These are phyloP conservation scores for Heliothis virescens DNA, from an alignment of 1,140 invertebrate genomes.

Conservation along the genomic window DNA sequence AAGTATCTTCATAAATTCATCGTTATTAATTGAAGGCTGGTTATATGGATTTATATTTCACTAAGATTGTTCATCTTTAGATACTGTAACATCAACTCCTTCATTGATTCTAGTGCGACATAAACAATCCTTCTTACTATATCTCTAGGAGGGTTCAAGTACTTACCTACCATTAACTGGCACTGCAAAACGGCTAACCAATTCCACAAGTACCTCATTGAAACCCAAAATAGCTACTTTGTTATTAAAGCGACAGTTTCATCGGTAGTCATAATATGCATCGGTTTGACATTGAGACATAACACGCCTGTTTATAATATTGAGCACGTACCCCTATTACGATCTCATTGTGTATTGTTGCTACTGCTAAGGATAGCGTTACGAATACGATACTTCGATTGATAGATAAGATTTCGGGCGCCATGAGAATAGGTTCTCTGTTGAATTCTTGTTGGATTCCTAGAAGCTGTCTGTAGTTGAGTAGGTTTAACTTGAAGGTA, in stretches of 20 bases:
- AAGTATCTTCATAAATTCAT: too few species aligned
- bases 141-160: too few species aligned
- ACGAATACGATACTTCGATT: constrained; percentile 15
- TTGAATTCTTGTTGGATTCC: neutral
- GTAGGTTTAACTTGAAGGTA: neutral
- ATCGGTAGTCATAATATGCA: constrained; percentile 57
- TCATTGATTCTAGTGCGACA: neutral
- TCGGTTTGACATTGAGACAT: constrained; percentile 59
- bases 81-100: too few species aligned
- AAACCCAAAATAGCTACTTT: neutral
- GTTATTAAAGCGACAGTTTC: constrained; percentile 29
- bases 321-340: constrained; percentile 53
- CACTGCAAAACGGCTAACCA: too few species aligned
- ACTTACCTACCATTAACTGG: too few species aligned
- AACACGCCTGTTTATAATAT: constrained; percentile 61
- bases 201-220: neutral
- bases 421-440: constrained; percentile 8
- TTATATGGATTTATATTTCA: too few species aligned
- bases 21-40: too few species aligned
- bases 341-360: constrained; percentile 43
- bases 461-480: neutral
- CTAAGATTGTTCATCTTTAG: too few species aligned
- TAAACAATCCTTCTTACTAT: neutral
- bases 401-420: constrained; percentile 43
- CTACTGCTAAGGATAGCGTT: constrained; percentile 12